These are phyloP conservation scores for Trematomus bernacchii DNA, from an alignment of 2,797 vertebrate species.

Conservation along the genomic window DNA sequence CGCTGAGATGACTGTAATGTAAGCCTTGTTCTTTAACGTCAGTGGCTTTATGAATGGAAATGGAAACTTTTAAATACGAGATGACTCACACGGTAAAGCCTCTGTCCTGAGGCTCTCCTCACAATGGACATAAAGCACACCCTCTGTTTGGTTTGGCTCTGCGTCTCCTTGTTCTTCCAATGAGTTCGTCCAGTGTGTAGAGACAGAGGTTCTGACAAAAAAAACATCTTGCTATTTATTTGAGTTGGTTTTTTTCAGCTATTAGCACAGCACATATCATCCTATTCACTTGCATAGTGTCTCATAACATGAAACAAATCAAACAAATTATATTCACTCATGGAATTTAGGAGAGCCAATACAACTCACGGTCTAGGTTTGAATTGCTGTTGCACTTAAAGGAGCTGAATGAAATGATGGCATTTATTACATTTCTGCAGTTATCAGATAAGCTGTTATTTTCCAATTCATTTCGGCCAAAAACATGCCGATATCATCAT, in stretches of 20 bases:
- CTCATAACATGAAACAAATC: too few relatives aligned
- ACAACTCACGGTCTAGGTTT: too few relatives aligned
- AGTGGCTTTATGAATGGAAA: constrained; percentile 67
- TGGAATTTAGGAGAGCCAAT: too few relatives aligned
- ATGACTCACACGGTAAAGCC: constrained; percentile 67
- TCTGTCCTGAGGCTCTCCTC: constrained; percentile 55
- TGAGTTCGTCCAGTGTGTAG: neutral
- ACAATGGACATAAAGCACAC: constrained; percentile 70
- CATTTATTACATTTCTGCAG: too few relatives aligned
- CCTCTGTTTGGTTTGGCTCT: constrained; percentile 67
- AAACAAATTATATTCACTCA: too few relatives aligned
- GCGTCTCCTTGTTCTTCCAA: constrained; percentile 21
- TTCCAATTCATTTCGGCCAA: too few relatives aligned
- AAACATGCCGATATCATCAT: too few relatives aligned
- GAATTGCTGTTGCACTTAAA: too few relatives aligned
- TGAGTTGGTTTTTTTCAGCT: neutral
- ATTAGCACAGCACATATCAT: neutral
- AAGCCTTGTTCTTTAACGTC: constrained; percentile 52
- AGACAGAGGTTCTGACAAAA: neutral
- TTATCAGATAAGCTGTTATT: too few relatives aligned
- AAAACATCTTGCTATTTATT: neutral
- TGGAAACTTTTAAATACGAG: constrained; percentile 70
- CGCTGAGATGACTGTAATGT: constrained; percentile 53
- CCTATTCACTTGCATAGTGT: neutral
- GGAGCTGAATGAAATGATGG: too few relatives aligned